A percentile compares a stretch with the other conserved stretches of the same genome.
Evolutionary conservation across 2,888 invertebrate species (phyloP).

Genomic region (Prostheceraeus crozeri): DNA sequence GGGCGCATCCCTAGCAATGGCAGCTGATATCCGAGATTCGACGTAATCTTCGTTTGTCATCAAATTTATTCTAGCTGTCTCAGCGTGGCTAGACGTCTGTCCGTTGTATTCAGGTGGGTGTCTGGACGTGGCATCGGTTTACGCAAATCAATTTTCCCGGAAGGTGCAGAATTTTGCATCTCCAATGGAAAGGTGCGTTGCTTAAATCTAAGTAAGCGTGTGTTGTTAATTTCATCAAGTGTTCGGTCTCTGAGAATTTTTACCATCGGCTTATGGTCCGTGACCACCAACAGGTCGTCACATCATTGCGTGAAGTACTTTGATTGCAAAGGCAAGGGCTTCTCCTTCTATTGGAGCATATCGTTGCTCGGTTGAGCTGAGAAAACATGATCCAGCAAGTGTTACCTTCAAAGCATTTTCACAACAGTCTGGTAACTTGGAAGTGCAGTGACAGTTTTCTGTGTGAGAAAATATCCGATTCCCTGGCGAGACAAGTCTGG

Average conservation of each 20-base stretch:
- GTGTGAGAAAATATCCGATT: conserved; percentile 41
- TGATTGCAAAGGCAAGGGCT: conserved; percentile 36
- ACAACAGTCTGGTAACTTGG: conserved; percentile 40
- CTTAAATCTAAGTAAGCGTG: conserved; percentile 18
- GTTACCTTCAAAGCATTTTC: conserved; percentile 40
- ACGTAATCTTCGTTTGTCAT: too few relatives aligned
- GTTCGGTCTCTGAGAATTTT: conserved; percentile 27
- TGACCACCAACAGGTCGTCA: conserved; percentile 3
- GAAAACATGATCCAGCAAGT: conserved; percentile 30
- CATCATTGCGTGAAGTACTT: neutral
- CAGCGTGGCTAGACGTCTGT: too few relatives aligned
- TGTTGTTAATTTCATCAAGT: conserved; percentile 31
- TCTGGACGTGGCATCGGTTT: conserved; percentile 28
- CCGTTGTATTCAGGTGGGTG: too few relatives aligned
- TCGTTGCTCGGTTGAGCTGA: neutral
- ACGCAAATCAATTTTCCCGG: conserved; percentile 16
- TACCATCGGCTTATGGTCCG: conserved; percentile 24
- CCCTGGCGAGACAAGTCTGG: conserved; percentile 42
- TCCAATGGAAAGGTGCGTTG: conserved; percentile 29
- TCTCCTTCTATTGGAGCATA: conserved; percentile 27
- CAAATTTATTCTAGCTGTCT: too few relatives aligned
- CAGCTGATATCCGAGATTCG: too few relatives aligned
- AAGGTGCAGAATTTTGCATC: conserved; percentile 20
- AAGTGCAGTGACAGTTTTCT: conserved; percentile 40
- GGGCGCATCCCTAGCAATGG: too few relatives aligned